Percentiles rank a stretch among this genome's conserved stretches.
These are phyloP conservation scores for western clawed frog (Xenopus tropicalis) DNA, from an alignment of 2,113 vertebrate genomes.

Conservation along the genomic window UCB_Xtro_10.0 CM004445.2:114752001-114752500, in stretches of 20 bases:
- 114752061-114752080: slow-evolving; percentile 65
- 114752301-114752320: slow-evolving; percentile 87
- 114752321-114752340: slow-evolving; percentile 82
- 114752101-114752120: slow-evolving; percentile 95
- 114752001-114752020: not conserved
- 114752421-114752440: slow-evolving; percentile 15
- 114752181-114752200: slow-evolving; percentile 91
- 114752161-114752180: slow-evolving; percentile 81
- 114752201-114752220: slow-evolving; percentile 98
- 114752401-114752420: slow-evolving; percentile 36
- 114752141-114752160: slow-evolving; percentile 82
- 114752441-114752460: slow-evolving; percentile 15
- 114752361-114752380: slow-evolving; percentile 67
- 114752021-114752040: slow-evolving; percentile 9
- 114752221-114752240: slow-evolving; percentile 95
- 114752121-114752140: slow-evolving; percentile 82
- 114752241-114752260: slow-evolving; percentile 80
- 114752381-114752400: slow-evolving; percentile 73
- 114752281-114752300: slow-evolving; percentile 79
- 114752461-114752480: not conserved
- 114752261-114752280: slow-evolving; percentile 84
- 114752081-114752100: slow-evolving; percentile 79
- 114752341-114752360: slow-evolving; percentile 77
- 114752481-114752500: not conserved
- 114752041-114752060: slow-evolving; percentile 39